Evolutionary conservation across 2,888 invertebrate species (phyloP).

Genomic region (Acrocera orbiculus): DNA sequence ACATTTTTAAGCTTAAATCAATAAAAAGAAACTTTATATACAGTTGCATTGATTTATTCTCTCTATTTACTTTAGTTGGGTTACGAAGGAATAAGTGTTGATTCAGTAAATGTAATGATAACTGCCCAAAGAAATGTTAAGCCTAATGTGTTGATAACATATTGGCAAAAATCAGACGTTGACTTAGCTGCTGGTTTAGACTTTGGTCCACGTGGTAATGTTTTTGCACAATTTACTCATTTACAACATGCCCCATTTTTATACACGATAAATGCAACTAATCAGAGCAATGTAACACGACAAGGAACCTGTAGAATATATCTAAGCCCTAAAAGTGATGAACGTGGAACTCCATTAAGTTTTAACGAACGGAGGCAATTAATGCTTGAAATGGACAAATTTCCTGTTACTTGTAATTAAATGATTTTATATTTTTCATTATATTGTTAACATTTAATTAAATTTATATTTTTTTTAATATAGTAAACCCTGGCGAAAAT

Average conservation of each 20-base stretch:
- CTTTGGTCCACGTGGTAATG: conserved; percentile 52
- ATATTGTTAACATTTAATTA: neutral
- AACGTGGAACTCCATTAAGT: conserved; percentile 39
- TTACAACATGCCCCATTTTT: conserved; percentile 55
- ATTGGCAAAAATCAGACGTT: conserved; percentile 65
- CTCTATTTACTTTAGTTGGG: conserved; percentile 6
- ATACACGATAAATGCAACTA: conserved; percentile 45
- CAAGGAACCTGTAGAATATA: conserved; percentile 49
- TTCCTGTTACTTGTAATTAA: conserved; percentile 39
- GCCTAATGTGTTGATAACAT: conserved; percentile 45
- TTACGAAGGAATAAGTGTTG: conserved; percentile 13
- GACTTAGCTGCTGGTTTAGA: conserved; percentile 66
- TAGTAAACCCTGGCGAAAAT: conserved; percentile 52
- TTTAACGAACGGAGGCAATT: conserved; percentile 41
- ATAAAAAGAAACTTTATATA: neutral
- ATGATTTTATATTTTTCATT: neutral
- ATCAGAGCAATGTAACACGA: conserved; percentile 30
- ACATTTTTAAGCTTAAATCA: conserved; percentile 8
- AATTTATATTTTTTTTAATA: conserved; percentile 10
- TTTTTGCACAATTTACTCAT: conserved; percentile 57
- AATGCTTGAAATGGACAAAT: conserved; percentile 53
- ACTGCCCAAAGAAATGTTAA: conserved; percentile 15
- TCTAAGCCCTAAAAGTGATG: conserved; percentile 46
- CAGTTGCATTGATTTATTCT: neutral
- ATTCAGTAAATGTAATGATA: conserved; percentile 17